Base-by-base conservation (phyloP, 2,888 invertebrate species). In the Mythimna lalbum region DNA sequence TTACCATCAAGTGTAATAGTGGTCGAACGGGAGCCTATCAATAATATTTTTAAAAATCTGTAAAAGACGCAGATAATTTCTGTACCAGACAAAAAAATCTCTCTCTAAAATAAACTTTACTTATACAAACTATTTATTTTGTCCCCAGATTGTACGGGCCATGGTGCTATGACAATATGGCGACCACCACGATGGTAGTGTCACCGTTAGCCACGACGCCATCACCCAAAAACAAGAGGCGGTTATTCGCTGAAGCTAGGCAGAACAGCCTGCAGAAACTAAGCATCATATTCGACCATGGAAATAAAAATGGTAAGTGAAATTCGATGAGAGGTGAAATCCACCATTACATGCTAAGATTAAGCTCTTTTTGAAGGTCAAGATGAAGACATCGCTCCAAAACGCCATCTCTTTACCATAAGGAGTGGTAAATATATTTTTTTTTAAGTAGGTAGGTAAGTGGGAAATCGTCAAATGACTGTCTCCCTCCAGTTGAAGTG, bases 261-360 rank as follows among this genome's bases (percentile, higher is more conserved):
- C 96, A 96, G 85, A 94, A 90, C 85, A 96, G 96, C 55, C 74
- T 95, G 9, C 95, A 95, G 71, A 96, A 94, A 63, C 88, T 96
- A 0, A 95, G 95, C 89, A 91, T 95, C 56, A 95, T 96, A 71
- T 95, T 96, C 65, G 96, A 96, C 72, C 95, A 95, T 76, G 93
- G 93, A 4, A 88, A 93, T 80, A 95, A 95, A 81, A 93, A 92
- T 68, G 90, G 95, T 94, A 88, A 90, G 91, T 82, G 17, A 7
- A 31, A n/a, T 49, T 19, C 17, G 43, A 17, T 43, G 14, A 43
- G 5, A 43, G 43, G 17, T 6, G 17, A 17, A 17, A 43, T 5
- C 43, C 14, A 17, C 27, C 27, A 27, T 4, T 27, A 3, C 27
- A 27, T n/a, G 50, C 12, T 21, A 10, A 21, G 21, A 49, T n/a